Evolutionary conservation across 2,888 invertebrate species (phyloP).

Genomic region (Acleris holmiana): DNA sequence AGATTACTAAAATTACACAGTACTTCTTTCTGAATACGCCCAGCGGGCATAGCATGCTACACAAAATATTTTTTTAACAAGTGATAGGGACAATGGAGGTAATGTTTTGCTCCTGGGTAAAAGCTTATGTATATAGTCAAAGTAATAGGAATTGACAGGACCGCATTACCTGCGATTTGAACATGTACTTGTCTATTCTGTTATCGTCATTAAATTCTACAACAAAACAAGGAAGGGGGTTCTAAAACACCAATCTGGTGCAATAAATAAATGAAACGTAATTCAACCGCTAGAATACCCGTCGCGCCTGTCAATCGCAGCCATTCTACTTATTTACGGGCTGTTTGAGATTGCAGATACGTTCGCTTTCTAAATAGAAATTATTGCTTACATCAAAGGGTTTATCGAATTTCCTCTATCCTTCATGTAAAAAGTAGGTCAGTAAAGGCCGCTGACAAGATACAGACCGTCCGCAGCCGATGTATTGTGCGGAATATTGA

Average conservation of each 20-base stretch:
- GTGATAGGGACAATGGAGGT: too few species aligned
- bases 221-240: too few species aligned
- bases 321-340: slow-evolving; percentile 27
- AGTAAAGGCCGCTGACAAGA: slow-evolving; percentile 35
- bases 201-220: too few species aligned
- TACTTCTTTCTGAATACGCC: too few species aligned
- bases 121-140: too few species aligned
- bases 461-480: slow-evolving; percentile 18
- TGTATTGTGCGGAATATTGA: slow-evolving; percentile 33
- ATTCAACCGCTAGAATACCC: slow-evolving; percentile 10
- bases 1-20: too few species aligned
- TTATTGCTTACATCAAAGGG: slow-evolving; percentile 40
- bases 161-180: too few species aligned
- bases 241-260: not conserved
- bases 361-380: slow-evolving; percentile 38
- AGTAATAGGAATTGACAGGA: too few species aligned
- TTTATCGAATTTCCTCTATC: slow-evolving; percentile 38
- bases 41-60: too few species aligned
- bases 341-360: slow-evolving; percentile 31
- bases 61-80: too few species aligned
- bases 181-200: too few species aligned
- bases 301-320: slow-evolving; percentile 14
- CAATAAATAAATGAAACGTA: slow-evolving; percentile 20
- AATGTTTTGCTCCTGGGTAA: too few species aligned
- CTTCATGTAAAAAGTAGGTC: slow-evolving; percentile 38